Percentiles rank a stretch among this genome's conserved stretches.
phyloP scores from a whole-genome alignment of 2,113 vertebrate species.

The Columba janthina region DNA sequence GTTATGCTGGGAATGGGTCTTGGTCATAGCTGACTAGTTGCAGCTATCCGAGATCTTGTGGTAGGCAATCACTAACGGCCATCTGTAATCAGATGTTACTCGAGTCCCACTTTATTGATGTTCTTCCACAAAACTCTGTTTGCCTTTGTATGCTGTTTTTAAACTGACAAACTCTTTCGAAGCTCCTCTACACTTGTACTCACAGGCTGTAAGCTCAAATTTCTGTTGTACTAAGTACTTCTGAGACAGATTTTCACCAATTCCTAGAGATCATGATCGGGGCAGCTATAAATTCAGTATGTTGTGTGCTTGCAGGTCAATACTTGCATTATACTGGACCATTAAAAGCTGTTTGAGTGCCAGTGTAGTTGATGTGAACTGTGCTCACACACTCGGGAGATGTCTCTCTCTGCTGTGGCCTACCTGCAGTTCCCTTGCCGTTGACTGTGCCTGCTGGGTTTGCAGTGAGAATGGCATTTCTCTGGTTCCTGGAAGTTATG shows the following conservation, averaged over 20 bases:
- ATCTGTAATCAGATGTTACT: background rate
- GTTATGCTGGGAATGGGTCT: background rate
- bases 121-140: background rate
- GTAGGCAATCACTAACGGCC: too few relatives aligned
- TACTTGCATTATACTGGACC: background rate
- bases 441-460: background rate
- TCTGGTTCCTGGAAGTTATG: background rate
- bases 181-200: background rate
- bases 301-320: background rate
- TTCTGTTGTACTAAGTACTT: background rate
- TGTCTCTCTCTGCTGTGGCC: background rate
- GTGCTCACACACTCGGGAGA: background rate
- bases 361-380: background rate
- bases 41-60: background rate
- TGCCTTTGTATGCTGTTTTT: background rate
- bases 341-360: background rate
- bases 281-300: background rate
- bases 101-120: background rate
- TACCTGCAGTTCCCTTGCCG: background rate
- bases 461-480: background rate
- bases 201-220: background rate
- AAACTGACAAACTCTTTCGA: background rate
- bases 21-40: background rate
- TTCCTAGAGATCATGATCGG: background rate
- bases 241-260: background rate